These are phyloP conservation scores for Pipistrellus nathusii DNA, from an alignment of 2,797 vertebrate species.

Conservation along the genomic window DNA sequence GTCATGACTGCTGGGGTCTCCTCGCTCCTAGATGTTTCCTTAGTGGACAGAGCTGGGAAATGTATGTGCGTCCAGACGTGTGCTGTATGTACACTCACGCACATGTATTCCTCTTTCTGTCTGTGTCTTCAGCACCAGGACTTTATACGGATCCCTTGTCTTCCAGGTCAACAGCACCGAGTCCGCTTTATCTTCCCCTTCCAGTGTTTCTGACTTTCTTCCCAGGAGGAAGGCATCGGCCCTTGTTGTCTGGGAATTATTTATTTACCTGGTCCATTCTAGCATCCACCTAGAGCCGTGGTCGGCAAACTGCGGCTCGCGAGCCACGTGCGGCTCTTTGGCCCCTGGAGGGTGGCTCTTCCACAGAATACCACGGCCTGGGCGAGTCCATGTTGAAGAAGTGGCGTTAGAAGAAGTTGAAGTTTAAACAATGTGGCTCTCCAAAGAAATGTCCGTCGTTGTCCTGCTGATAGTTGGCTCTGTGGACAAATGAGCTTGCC, in stretches of 20 bases:
- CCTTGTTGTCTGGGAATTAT: not conserved
- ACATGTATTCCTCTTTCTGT: not conserved
- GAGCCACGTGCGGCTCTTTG: too few species aligned
- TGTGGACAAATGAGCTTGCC: too few species aligned
- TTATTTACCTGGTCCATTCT: not conserved
- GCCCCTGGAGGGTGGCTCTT: too few species aligned
- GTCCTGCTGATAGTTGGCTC: too few species aligned
- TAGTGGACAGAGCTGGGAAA: not conserved
- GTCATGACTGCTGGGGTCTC: not conserved
- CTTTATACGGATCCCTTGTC: not conserved
- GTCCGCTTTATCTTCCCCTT: not conserved
- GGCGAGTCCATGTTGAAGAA: too few species aligned
- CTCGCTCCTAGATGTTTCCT: not conserved
- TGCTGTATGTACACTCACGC: not conserved
- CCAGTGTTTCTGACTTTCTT: not conserved
- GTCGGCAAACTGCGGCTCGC: too few species aligned
- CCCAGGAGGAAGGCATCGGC: not conserved
- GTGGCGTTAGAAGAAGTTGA: too few species aligned
- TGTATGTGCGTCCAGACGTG: fast-evolving
- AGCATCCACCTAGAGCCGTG: too few species aligned
- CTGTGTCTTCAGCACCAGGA: not conserved
- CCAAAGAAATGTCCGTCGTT: too few species aligned
- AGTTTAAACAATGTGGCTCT: too few species aligned
- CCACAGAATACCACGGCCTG: too few species aligned
- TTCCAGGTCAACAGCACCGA: not conserved